Evolutionary conservation across 2,113 vertebrate species (phyloP), one percentile per base, ranked within the genome.

Genomic region (Donacobius atricapilla): DNA sequence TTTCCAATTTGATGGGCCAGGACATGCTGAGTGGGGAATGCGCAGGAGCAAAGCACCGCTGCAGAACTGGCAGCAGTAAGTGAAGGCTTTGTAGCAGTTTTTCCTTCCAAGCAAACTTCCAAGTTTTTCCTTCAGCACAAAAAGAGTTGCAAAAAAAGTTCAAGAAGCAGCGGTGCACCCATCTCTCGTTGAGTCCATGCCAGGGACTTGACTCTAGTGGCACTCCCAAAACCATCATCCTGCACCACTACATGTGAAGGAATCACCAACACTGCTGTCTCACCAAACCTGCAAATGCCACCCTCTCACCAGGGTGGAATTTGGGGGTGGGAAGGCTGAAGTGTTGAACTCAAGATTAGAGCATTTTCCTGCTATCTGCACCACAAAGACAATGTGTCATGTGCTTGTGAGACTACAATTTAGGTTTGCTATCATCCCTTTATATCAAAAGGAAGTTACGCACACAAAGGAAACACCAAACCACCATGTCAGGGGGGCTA

Each of bases 401-500:
- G 60, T 69, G 76, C 83, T 57, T 13, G 33, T 71, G 77, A 97
- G 96, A 96, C 89, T 94, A 90, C 71, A 44, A 73, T 66, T 90
- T 75, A 89, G 90, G 88, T 83, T 83, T 87, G n/a, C 87, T 94
- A 92, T 97, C 90, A 45, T 78, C 92, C 19, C n/a, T 75, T 87
- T 75, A 28, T 69, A 92, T 96, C 88, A 87, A 92, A 90, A 95
- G 93, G 90, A 96, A 95, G 86, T 94, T 92, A 79, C 53, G 83
- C 80, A 93, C 90, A 79, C 76, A 95, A 94, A 86, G 88, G 83
- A 96, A 97, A 94, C 94, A 96, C 88, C 90, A 96, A 96, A 95
- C 90, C 90, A 93, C 82, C 51, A 0, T 27, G 83, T 87, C 77
- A 77, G 85, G 82, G 88, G 56, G 51, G 68, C 71, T 93, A 48